phyloP scores from a whole-genome alignment of 2,888 invertebrate species.

The Clanis bilineata region DNA sequence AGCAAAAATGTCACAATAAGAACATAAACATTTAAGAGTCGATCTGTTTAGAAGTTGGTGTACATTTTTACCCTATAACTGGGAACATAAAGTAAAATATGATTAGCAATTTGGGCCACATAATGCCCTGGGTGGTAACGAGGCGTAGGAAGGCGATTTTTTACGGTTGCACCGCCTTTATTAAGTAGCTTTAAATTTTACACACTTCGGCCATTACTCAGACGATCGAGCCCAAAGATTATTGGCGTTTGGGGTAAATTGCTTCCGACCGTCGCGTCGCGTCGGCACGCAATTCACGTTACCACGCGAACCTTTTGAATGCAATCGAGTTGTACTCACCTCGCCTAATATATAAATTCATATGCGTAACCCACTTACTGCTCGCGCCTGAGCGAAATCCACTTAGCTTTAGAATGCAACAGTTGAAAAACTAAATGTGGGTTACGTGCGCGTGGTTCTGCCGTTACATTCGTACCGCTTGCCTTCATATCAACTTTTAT shows the following conservation, averaged over 20 bases:
- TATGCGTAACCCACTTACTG: slow-evolving; percentile 6
- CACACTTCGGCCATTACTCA: slow-evolving; percentile 45
- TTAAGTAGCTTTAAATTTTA: slow-evolving; percentile 49
- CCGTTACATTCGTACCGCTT: background rate
- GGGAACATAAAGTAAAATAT: slow-evolving; percentile 1
- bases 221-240: slow-evolving; percentile 46
- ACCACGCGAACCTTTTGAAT: slow-evolving; percentile 33
- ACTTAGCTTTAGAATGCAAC: slow-evolving; percentile 11
- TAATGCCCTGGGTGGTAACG: background rate
- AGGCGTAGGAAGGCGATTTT: slow-evolving; percentile 25
- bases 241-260: slow-evolving; percentile 56
- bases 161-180: slow-evolving; percentile 20
- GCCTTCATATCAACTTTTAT: background rate
- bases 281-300: slow-evolving; percentile 49
- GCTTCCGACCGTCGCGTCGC: slow-evolving; percentile 58
- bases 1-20: background rate
- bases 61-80: background rate
- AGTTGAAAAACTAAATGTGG: slow-evolving; percentile 4
- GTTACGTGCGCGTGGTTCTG: background rate
- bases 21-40: background rate
- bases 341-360: background rate
- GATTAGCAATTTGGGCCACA: slow-evolving; percentile 10
- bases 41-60: background rate
- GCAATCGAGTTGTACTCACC: slow-evolving; percentile 5
- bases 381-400: slow-evolving; percentile 3